Evolutionary conservation across 2,888 invertebrate genomes (phyloP).

Genomic region (Drosophila sordidula): DNA sequence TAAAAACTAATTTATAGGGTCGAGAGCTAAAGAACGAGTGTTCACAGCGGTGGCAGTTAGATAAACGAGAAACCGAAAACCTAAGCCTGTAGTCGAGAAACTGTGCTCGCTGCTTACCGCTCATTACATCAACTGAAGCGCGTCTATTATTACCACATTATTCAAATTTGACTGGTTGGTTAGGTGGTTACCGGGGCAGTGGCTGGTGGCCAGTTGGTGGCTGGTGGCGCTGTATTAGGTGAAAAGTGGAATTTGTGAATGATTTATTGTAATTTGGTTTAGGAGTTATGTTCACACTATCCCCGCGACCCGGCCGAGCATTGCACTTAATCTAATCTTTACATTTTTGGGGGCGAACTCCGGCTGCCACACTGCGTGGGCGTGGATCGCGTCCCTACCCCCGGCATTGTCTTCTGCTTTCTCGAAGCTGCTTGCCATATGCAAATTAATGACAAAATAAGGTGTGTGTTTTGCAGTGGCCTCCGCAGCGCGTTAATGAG

Average conservation of each 20-base stretch:
- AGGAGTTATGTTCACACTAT: conserved; percentile 83
- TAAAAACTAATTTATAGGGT: conserved; percentile 66
- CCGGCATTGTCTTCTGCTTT: conserved; percentile 16
- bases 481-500: conserved; percentile 69
- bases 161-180: conserved; percentile 69
- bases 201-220: conserved; percentile 20
- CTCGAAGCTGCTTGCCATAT: conserved; percentile 44
- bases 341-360: conserved; percentile 22
- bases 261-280: conserved; percentile 81
- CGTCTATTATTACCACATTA: conserved; percentile 81
- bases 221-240: conserved; percentile 47
- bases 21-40: conserved; percentile 57
- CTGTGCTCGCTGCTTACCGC: conserved; percentile 24
- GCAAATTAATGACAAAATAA: conserved; percentile 80
- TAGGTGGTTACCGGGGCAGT: conserved; percentile 33
- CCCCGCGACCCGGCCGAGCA: conserved; percentile 45
- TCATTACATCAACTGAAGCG: conserved; percentile 77
- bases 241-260: conserved; percentile 81
- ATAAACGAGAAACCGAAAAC: conserved; percentile 17
- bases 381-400: conserved; percentile 48
- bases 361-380: conserved; percentile 33
- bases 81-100: conserved; percentile 5
- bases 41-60: conserved; percentile 24
- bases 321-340: conserved; percentile 73
- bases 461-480: conserved; percentile 77